A percentile compares a stretch with the other conserved stretches of the same genome.
phyloP scores from a whole-genome alignment of 2,888 invertebrate species.

The Autographa pulchrina region DNA sequence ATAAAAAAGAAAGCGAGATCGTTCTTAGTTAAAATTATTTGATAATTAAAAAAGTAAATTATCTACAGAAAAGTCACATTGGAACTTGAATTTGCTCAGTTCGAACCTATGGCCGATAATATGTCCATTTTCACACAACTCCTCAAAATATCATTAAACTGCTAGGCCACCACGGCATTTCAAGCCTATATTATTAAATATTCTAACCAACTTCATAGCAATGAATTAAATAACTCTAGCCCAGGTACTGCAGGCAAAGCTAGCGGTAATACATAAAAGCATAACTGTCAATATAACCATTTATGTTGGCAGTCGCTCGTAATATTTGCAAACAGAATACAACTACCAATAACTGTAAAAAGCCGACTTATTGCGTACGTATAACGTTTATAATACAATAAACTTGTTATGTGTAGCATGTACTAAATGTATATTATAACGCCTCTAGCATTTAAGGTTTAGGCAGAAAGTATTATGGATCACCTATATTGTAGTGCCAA shows the following conservation, averaged over 20 bases:
- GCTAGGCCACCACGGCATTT: too few species aligned
- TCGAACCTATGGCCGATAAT: too few species aligned
- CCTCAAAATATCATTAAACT: too few species aligned
- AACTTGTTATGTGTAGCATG: neutral
- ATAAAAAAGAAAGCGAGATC: too few species aligned
- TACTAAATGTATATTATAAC: neutral
- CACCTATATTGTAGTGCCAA: neutral
- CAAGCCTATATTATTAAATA: too few species aligned
- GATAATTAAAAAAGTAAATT: too few species aligned
- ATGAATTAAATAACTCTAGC: neutral
- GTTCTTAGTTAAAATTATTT: too few species aligned
- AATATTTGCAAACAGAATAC: neutral
- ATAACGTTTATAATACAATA: constrained; percentile 8
- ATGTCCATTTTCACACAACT: too few species aligned
- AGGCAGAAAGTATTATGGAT: neutral
- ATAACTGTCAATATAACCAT: constrained; percentile 2
- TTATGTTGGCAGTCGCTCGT: neutral
- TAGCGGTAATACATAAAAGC: neutral
- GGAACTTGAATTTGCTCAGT: too few species aligned
- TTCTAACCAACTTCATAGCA: too few species aligned
- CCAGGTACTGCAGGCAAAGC: neutral
- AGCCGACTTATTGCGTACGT: neutral
- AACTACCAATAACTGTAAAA: constrained; percentile 6
- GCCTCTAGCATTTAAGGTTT: neutral
- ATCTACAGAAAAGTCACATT: too few species aligned